A percentile compares a stretch with the other conserved stretches of the same genome.
Evolutionary conservation across 2,113 vertebrate genomes (phyloP).

Genomic region (Daphoenositta chrysoptera): DNA sequence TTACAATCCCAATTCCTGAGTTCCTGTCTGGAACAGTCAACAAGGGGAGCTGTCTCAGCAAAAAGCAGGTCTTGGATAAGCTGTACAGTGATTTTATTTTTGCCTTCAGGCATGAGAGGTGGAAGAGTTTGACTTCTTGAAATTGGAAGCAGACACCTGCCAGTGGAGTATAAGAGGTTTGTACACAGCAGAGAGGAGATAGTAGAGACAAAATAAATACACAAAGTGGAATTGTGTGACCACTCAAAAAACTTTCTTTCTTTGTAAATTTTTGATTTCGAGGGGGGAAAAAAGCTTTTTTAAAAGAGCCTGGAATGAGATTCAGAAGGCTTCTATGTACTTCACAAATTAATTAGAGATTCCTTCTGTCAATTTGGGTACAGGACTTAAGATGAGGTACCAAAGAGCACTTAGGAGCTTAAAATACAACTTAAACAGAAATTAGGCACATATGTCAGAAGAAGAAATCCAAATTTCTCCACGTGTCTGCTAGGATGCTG

Average conservation of each 20-base stretch:
- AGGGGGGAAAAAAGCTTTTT: accelerated
- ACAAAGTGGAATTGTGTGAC: neutral
- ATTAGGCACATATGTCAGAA: neutral
- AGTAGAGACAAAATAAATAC: neutral
- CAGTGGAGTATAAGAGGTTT: neutral
- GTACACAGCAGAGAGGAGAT: neutral
- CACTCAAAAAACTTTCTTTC: neutral
- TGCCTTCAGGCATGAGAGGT: slow-evolving; percentile 42
- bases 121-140: slow-evolving; percentile 46
- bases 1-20: neutral
- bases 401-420: neutral
- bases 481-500: neutral
- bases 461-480: neutral
- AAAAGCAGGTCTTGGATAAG: slow-evolving; percentile 42
- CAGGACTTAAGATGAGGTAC: neutral
- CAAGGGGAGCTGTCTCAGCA: slow-evolving; percentile 38
- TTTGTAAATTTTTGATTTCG: neutral
- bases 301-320: neutral
- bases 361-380: neutral
- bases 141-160: slow-evolving; percentile 1
- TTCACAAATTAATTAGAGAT: neutral
- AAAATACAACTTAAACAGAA: slow-evolving; percentile 13
- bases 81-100: slow-evolving; percentile 41
- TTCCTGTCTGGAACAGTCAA: slow-evolving; percentile 11
- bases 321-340: neutral